These are phyloP conservation scores for Pristionchus maxplancki DNA, from an alignment of 2,888 invertebrate species.

Conservation along the genomic window DNA sequence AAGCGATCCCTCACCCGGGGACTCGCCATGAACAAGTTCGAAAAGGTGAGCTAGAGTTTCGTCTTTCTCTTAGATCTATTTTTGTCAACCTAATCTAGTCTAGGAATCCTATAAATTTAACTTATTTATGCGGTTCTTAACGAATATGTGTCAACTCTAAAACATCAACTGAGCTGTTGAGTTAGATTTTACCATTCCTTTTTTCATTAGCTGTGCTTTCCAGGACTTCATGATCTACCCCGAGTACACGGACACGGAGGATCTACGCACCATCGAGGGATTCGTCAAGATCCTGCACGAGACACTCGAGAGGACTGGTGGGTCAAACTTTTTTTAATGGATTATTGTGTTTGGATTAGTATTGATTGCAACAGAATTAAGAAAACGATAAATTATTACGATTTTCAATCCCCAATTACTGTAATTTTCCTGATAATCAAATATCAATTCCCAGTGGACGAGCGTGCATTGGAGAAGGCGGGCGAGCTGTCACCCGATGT, in stretches of 20 bases:
- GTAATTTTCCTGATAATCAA: background rate
- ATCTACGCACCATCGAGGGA: slow-evolving; percentile 70
- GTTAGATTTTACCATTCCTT: too few relatives aligned
- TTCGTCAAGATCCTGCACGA: slow-evolving; percentile 61
- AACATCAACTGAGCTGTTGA: too few relatives aligned
- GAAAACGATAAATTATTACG: background rate
- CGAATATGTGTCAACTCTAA: too few relatives aligned
- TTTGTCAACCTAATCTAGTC: too few relatives aligned
- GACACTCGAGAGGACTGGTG: slow-evolving; percentile 33
- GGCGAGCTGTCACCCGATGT: slow-evolving; percentile 44
- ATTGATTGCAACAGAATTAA: too few relatives aligned
- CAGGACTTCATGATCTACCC: slow-evolving; percentile 77
- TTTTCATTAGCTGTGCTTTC: too few relatives aligned
- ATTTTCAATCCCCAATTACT: too few relatives aligned
- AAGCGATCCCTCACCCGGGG: slow-evolving; percentile 72
- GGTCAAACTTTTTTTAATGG: background rate
- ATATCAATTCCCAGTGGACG: slow-evolving; percentile 28
- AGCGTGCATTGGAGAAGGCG: slow-evolving; percentile 42
- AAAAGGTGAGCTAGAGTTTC: slow-evolving; percentile 65
- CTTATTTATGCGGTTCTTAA: too few relatives aligned
- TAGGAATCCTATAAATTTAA: too few relatives aligned
- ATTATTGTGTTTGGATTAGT: too few relatives aligned
- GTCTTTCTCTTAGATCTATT: background rate
- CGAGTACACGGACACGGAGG: slow-evolving; percentile 74
- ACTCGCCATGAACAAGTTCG: slow-evolving; percentile 74